Conservation (phyloP, 2,888 invertebrate genomes). For the Drosophila bunnanda region DNA sequence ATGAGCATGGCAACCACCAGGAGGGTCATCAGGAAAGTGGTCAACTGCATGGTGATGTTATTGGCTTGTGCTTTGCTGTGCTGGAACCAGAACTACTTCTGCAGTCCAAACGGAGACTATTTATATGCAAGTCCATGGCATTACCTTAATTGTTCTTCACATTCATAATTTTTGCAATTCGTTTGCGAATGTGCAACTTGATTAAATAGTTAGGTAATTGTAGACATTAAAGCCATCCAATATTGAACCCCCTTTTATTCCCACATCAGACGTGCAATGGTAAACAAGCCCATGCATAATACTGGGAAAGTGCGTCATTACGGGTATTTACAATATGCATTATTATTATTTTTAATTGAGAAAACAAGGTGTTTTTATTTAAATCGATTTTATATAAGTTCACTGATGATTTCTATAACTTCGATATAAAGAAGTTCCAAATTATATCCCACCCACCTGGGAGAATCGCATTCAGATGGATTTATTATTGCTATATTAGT, state of each 20-base stretch:
- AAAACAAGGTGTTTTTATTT: neutral
- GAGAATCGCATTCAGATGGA: no score
- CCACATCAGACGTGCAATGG: neutral
- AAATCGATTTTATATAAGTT: neutral
- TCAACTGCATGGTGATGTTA: constrained; percentile 18
- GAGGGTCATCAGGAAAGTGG: constrained; percentile 38
- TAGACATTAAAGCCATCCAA: neutral
- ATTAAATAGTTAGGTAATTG: neutral
- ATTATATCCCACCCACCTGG: no score
- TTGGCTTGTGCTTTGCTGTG: constrained; percentile 1
- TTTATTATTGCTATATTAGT: no score
- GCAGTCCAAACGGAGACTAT: neutral
- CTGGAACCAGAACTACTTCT: constrained; percentile 7
- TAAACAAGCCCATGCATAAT: neutral
- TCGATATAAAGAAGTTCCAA: neutral
- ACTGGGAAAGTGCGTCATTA: neutral
- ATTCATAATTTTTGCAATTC: neutral
- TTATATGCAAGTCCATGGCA: constrained; percentile 3
- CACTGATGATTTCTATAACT: neutral
- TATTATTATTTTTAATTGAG: neutral
- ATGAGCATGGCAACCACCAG: constrained; percentile 31
- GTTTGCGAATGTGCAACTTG: neutral
- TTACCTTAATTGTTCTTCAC: neutral
- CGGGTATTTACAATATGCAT: neutral
- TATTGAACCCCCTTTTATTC: neutral